phyloP scores from a whole-genome alignment of 2,113 vertebrate genomes.

The Fregetta grallaria region DNA sequence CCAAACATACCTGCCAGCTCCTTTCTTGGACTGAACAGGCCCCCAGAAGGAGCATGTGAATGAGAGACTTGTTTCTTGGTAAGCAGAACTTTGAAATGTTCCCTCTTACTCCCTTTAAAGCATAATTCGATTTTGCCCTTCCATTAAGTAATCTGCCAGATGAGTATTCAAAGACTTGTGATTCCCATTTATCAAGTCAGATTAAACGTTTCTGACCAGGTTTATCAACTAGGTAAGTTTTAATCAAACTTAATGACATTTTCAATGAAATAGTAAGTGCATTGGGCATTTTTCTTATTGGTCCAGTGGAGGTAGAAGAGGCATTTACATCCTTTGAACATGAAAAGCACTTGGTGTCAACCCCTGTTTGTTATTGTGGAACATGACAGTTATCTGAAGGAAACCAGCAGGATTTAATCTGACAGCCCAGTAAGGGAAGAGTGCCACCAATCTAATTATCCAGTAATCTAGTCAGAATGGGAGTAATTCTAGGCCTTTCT shows the following conservation, averaged over 20 bases:
- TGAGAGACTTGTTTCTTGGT: neutral
- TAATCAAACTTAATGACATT: conserved; percentile 57
- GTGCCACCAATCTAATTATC: conserved; percentile 92
- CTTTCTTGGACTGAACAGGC: neutral
- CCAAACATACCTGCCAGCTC: neutral
- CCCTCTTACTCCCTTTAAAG: neutral
- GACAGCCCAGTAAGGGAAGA: conserved; percentile 81
- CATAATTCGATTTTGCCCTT: neutral
- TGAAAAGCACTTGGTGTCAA: conserved; percentile 8
- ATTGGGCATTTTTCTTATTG: conserved; percentile 34
- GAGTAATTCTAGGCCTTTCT: conserved; percentile 89
- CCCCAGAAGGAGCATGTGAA: neutral
- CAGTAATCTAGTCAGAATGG: conserved; percentile 88
- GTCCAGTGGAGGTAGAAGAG: neutral
- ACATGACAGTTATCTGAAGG: conserved; percentile 74
- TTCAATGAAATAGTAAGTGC: conserved; percentile 42
- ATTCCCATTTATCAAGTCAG: conserved; percentile 45
- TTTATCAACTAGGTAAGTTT: conserved; percentile 48
- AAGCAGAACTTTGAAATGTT: conserved; percentile 1
- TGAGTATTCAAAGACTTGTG: neutral
- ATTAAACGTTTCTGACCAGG: conserved; percentile 44
- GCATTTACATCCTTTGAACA: conserved; percentile 57
- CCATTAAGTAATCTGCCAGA: conserved; percentile 17
- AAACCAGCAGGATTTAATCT: conserved; percentile 78
- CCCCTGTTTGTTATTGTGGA: conserved; percentile 68